Evolutionary conservation across 2,888 invertebrate genomes (phyloP), one percentile per base, ranked within the genome.

Genomic region (Pristionchus exspectatus): DNA sequence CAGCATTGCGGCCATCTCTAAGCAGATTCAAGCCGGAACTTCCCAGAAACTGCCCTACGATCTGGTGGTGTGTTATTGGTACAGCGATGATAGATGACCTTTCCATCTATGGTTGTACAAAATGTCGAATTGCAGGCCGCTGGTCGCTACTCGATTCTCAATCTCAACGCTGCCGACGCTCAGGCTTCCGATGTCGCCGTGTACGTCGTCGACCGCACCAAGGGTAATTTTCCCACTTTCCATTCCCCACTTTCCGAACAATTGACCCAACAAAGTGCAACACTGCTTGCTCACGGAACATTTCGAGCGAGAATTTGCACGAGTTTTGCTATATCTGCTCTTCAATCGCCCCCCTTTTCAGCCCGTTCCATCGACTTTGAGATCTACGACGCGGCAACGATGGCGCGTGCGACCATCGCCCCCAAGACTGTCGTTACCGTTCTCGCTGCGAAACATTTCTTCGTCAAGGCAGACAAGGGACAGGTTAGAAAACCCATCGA

Each of bases 351-450:
- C 63, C 9, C n/a, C n/a, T n/a, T 1, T 74, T 50, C 50, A 81
- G 77, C 77, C n/a, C n/a, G n/a, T n/a, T 81, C 77, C 2, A 44
- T 81, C n/a, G 77, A 81, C 50, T 81, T n/a, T 50, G 77, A 81
- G n/a, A 81, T 81, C 77, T 81, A 50, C 77, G 77, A 81, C 14
- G 77, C 77, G 0, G 9, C n/a, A 18, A 30, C 24, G n/a, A 81
- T 81, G 50, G 24, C 10, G 4, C 44, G 77, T 50, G 2, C 77
- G 18, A 9, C n/a, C n/a, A 50, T n/a, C 44, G 50, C 50, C 1
- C 77, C 77, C n/a, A 44, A 81, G 50, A 50, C 38, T 0, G 77
- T 81, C 50, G 14, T 81, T 1, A 81, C 77, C 12, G 50, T 81
- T 1, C 24, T 81, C 0, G 50, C n/a, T 9, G 77, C 77, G n/a